phyloP scores from a whole-genome alignment of 92 coral and sea anemone species.

The Bergia puertoricense region DNA sequence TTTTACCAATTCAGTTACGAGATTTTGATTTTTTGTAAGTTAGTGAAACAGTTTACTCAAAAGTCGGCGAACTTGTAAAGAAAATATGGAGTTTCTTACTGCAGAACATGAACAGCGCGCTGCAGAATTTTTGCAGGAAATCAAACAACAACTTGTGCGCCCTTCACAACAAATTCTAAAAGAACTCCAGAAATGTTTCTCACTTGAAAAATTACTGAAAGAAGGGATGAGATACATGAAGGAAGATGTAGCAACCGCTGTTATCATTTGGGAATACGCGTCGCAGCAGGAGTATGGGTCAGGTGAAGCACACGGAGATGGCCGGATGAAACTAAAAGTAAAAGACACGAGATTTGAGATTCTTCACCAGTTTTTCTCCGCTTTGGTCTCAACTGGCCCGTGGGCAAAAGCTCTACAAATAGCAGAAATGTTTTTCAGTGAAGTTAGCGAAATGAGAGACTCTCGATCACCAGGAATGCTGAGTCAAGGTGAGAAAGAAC shows the following conservation, averaged over 20 bases:
- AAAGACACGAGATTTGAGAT: slow-evolving; percentile 18
- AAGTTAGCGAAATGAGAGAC: slow-evolving; percentile 15
- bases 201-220: background rate
- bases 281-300: background rate
- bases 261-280: slow-evolving; percentile 49
- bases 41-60: background rate
- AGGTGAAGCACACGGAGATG: background rate
- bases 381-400: slow-evolving; percentile 47
- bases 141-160: slow-evolving; percentile 12
- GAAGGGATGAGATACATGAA: slow-evolving; percentile 27
- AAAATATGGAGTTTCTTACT: slow-evolving; percentile 31
- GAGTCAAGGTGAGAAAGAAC: slow-evolving; percentile 2
- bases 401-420: slow-evolving; percentile 51
- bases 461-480: background rate
- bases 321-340: background rate
- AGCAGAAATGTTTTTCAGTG: slow-evolving; percentile 43
- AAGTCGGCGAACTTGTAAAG: background rate
- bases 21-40: background rate
- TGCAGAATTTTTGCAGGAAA: background rate
- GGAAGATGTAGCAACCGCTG: slow-evolving; percentile 46
- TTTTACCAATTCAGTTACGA: background rate
- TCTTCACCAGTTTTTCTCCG: slow-evolving; percentile 46
- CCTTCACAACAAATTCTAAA: slow-evolving; percentile 34
- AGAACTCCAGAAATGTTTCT: background rate
- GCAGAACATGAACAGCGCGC: slow-evolving; percentile 16